These are phyloP conservation scores for Stomorhina lunata DNA, from an alignment of 2,888 invertebrate genomes.

Conservation along the genomic window DNA sequence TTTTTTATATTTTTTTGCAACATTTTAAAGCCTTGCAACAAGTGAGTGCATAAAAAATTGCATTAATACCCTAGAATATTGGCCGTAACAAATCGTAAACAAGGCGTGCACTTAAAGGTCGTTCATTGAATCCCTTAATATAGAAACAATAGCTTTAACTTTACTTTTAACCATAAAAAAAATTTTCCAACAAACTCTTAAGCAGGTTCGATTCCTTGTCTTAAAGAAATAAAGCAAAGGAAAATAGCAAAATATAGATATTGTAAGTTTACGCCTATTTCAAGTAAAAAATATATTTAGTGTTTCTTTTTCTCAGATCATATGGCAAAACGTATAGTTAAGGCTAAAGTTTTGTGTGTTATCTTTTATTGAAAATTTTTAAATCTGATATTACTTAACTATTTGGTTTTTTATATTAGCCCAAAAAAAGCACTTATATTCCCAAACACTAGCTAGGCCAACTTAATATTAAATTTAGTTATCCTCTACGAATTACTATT, in stretches of 20 bases:
- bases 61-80: constrained; percentile 28
- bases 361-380: constrained; percentile 55
- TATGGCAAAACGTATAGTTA: constrained; percentile 31
- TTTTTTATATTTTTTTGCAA: neutral
- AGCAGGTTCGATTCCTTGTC: constrained; percentile 25
- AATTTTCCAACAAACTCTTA: constrained; percentile 26
- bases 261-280: constrained; percentile 60
- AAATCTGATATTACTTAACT: constrained; percentile 45
- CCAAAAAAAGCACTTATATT: neutral
- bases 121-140: constrained; percentile 60
- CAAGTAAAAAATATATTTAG: neutral
- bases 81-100: constrained; percentile 56
- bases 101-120: constrained; percentile 60
- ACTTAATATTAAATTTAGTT: neutral
- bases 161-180: neutral
- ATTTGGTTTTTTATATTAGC: constrained; percentile 5
- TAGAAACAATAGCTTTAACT: constrained; percentile 23
- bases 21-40: neutral
- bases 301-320: constrained; percentile 28
- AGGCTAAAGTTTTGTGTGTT: constrained; percentile 3
- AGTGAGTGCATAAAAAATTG: constrained; percentile 40
- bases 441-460: neutral
- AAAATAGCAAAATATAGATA: constrained; percentile 31
- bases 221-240: neutral
- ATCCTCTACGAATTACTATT: neutral